These are phyloP conservation scores for Ecliptopera silaceata DNA, from an alignment of 2,888 invertebrate species.

Conservation along the genomic window DNA sequence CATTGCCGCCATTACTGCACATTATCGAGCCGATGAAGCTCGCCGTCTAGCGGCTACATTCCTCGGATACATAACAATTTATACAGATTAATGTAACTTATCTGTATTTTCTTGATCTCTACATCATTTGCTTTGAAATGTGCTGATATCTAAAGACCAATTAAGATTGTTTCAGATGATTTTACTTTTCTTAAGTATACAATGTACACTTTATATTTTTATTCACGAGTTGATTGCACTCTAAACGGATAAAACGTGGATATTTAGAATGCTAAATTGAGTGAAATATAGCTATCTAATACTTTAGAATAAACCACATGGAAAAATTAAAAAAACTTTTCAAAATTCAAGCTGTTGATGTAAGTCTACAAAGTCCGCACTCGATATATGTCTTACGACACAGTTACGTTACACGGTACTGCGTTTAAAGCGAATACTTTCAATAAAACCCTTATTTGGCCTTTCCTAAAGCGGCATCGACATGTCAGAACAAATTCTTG, in stretches of 20 bases:
- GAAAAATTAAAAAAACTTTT: no score
- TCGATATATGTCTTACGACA: not conserved
- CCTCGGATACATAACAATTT: constrained; percentile 8
- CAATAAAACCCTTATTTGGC: constrained; percentile 20
- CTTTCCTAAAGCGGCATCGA: constrained; percentile 5
- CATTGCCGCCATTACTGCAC: constrained; percentile 16
- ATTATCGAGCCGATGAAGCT: constrained; percentile 5
- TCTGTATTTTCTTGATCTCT: constrained; percentile 6
- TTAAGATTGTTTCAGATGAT: not conserved
- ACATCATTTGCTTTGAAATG: not conserved
- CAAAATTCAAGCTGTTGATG: no score
- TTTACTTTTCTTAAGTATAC: not conserved
- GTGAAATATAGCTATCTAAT: no score
- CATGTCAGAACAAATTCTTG: constrained; percentile 21
- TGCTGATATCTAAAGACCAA: not conserved
- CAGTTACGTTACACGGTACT: constrained; percentile 13
- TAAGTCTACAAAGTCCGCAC: not conserved
- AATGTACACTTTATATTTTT: no score
- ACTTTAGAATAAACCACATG: no score
- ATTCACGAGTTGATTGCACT: no score
- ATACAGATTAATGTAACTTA: constrained; percentile 3
- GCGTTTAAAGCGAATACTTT: constrained; percentile 22
- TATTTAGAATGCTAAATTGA: no score
- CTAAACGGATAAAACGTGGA: no score
- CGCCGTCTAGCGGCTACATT: constrained; percentile 8